A percentile compares a stretch with the other conserved stretches of the same genome.
These are phyloP conservation scores for Bucco capensis DNA, from an alignment of 2,113 vertebrate genomes.

Conservation along the genomic window DNA sequence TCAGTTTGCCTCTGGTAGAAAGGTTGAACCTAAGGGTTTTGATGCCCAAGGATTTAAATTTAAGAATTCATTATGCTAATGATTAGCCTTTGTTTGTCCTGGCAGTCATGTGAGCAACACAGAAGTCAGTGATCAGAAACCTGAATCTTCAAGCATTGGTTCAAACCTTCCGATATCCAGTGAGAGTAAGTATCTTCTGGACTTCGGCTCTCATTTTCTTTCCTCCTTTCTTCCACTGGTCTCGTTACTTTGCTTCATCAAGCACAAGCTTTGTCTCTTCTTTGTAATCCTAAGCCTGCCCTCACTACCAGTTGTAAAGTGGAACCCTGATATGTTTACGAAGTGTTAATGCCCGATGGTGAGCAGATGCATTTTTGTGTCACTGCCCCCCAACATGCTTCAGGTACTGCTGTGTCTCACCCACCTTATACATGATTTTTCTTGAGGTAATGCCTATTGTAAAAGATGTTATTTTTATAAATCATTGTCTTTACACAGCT, in stretches of 20 bases:
- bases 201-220: neutral
- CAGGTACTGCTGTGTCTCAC: neutral
- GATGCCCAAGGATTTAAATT: neutral
- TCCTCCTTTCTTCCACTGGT: neutral
- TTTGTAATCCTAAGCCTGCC: neutral
- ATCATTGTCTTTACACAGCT: neutral
- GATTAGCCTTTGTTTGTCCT: conserved; percentile 37
- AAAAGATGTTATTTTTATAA: neutral
- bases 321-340: neutral
- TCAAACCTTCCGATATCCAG: conserved; percentile 76
- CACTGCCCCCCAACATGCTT: neutral
- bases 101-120: conserved; percentile 74
- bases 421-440: neutral
- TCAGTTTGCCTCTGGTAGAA: neutral
- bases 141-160: conserved; percentile 73
- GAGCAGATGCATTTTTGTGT: neutral
- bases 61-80: neutral
- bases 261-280: neutral
- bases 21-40: neutral
- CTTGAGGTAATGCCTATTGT: neutral
- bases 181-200: conserved; percentile 74
- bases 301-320: neutral
- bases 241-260: neutral
- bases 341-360: neutral
- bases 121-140: conserved; percentile 75